Percentiles rank a stretch among this genome's conserved stretches.
Conservation (phyloP, 2,113 vertebrate species). For the Regulus satrapa region DNA sequence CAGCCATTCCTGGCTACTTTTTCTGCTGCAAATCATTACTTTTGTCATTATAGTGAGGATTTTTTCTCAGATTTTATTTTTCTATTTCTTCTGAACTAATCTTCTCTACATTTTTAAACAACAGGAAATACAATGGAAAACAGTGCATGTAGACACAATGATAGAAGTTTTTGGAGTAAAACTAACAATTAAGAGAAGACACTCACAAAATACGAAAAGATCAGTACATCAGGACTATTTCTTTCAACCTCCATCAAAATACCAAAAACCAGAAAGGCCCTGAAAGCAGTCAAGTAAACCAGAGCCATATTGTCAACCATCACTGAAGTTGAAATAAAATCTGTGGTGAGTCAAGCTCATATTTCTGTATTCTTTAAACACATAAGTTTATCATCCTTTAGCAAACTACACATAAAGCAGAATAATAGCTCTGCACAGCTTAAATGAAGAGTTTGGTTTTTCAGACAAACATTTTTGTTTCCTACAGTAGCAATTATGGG, state of each 20-base stretch:
- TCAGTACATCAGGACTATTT: neutral
- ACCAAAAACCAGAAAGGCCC: neutral
- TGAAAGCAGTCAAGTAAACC: neutral
- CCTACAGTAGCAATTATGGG: constrained; percentile 82
- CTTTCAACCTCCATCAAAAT: neutral
- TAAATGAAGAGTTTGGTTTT: constrained; percentile 63
- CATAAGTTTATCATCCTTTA: constrained; percentile 48
- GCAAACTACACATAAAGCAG: constrained; percentile 56
- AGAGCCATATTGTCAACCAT: neutral
- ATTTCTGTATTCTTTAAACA: constrained; percentile 15
- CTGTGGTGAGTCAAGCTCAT: neutral
- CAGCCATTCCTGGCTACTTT: neutral
- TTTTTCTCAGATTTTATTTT: neutral
- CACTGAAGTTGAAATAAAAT: neutral
- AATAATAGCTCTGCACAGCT: constrained; percentile 50
- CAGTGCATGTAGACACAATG: neutral
- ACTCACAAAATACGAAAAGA: neutral
- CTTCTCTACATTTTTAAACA: neutral
- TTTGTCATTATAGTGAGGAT: neutral
- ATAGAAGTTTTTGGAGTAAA: neutral
- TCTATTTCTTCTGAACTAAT: neutral
- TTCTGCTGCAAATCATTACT: neutral
- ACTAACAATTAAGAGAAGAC: neutral
- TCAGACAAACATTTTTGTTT: constrained; percentile 75
- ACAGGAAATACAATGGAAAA: neutral